phyloP scores from a whole-genome alignment of 2,113 vertebrate genomes.

The Mus musculus region DNA sequence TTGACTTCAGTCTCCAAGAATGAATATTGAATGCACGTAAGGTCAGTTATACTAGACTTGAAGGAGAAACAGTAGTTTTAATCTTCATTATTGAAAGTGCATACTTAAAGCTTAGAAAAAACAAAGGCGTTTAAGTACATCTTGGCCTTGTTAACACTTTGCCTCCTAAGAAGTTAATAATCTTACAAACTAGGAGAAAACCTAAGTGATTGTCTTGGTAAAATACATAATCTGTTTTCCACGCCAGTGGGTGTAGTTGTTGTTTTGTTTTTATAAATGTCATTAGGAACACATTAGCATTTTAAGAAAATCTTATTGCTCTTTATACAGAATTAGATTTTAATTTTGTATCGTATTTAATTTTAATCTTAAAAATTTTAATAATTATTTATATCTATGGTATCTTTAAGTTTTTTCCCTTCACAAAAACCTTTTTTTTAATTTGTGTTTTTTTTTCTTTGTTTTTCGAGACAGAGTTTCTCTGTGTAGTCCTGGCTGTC shows the following conservation, averaged over 20 bases:
- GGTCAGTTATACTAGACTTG: not conserved
- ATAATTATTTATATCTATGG: not conserved
- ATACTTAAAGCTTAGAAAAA: not conserved
- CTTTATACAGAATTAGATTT: not conserved
- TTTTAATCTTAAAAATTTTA: not conserved
- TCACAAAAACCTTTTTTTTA: too few species aligned
- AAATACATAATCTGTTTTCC: not conserved
- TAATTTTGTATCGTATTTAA: not conserved
- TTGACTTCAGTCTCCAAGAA: not conserved
- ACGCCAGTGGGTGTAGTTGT: not conserved
- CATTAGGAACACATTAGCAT: not conserved
- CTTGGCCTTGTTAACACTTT: not conserved
- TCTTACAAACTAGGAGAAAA: not conserved
- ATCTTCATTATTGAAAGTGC: not conserved
- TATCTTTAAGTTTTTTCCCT: too few species aligned
- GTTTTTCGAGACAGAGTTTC: too few species aligned
- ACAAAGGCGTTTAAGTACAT: not conserved
- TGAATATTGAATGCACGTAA: not conserved
- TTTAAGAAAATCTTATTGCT: not conserved
- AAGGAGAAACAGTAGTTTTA: not conserved
- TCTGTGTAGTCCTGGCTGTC: too few species aligned
- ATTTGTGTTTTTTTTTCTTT: too few species aligned
- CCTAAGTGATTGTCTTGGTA: not conserved
- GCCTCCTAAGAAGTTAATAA: not conserved
- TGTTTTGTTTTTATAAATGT: not conserved